Percentiles rank a stretch among this genome's conserved stretches.
phyloP scores from a whole-genome alignment of 2,888 invertebrate genomes.

The Opisthograptis luteolata region DNA sequence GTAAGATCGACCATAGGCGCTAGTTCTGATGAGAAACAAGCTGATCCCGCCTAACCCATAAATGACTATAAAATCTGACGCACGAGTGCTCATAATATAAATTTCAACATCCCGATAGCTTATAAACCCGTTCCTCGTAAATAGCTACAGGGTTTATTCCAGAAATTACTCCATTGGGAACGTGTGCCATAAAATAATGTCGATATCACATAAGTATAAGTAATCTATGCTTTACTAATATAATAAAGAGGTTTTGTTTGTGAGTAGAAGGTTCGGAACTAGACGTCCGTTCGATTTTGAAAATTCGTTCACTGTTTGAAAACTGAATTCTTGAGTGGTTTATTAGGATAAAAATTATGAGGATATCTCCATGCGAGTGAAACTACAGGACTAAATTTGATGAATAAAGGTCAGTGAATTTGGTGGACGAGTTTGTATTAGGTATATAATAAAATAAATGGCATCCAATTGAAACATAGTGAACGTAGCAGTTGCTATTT shows the following conservation, averaged over 20 bases:
- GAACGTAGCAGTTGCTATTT: too few species aligned
- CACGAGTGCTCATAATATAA: constrained; percentile 53
- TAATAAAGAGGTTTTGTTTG: not conserved
- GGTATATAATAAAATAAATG: too few species aligned
- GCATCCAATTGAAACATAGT: too few species aligned
- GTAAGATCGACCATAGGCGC: not conserved
- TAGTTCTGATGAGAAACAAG: constrained; percentile 10
- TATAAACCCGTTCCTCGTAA: constrained; percentile 64
- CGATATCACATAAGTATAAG: constrained; percentile 51
- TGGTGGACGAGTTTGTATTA: too few species aligned
- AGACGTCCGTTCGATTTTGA: too few species aligned
- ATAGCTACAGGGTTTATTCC: constrained; percentile 60
- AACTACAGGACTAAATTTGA: too few species aligned
- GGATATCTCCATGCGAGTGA: too few species aligned
- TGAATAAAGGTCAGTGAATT: too few species aligned
- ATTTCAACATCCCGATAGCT: constrained; percentile 67
- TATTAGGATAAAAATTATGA: too few species aligned
- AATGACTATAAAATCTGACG: constrained; percentile 43
- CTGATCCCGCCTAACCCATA: constrained; percentile 19
- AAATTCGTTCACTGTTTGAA: too few species aligned
- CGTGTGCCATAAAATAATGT: constrained; percentile 59
- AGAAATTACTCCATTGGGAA: constrained; percentile 66
- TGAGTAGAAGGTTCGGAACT: not conserved
- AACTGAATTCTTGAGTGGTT: too few species aligned
- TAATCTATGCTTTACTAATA: not conserved